Conservation (phyloP, 2,888 invertebrate genomes). For the Agrochola macilenta region DNA sequence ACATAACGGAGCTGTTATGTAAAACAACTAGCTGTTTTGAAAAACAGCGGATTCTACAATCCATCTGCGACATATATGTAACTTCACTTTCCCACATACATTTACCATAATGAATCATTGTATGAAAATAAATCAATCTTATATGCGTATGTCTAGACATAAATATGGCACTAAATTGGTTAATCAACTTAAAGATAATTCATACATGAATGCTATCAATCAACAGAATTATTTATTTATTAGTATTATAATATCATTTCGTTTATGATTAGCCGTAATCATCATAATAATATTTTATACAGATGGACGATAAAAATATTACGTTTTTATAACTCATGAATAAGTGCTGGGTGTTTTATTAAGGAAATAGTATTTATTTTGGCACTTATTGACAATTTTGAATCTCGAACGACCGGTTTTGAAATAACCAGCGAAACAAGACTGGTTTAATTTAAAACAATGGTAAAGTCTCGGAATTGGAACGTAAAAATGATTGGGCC, state of each 20-base stretch:
- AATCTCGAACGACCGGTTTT: constrained; percentile 70
- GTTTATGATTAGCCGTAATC: constrained; percentile 16
- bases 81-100: background rate
- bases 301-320: constrained; percentile 19
- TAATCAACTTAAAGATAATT: constrained; percentile 14
- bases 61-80: background rate
- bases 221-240: constrained; percentile 28
- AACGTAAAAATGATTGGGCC: constrained; percentile 57
- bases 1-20: too few relatives aligned
- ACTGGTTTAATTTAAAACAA: constrained; percentile 46
- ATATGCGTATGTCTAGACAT: constrained; percentile 4
- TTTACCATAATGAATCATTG: background rate
- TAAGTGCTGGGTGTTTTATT: constrained; percentile 54
- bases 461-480: constrained; percentile 28
- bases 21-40: too few relatives aligned
- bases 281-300: constrained; percentile 19
- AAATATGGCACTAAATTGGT: constrained; percentile 3
- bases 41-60: too few relatives aligned
- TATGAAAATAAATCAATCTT: constrained; percentile 9
- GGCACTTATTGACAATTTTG: constrained; percentile 64
- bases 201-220: constrained; percentile 24
- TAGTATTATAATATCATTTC: constrained; percentile 9
- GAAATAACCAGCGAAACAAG: constrained; percentile 58
- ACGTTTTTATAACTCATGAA: constrained; percentile 21
- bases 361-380: constrained; percentile 66